Conservation (phyloP, 2,888 invertebrate species). For the Chymomyza fuscimana region DNA sequence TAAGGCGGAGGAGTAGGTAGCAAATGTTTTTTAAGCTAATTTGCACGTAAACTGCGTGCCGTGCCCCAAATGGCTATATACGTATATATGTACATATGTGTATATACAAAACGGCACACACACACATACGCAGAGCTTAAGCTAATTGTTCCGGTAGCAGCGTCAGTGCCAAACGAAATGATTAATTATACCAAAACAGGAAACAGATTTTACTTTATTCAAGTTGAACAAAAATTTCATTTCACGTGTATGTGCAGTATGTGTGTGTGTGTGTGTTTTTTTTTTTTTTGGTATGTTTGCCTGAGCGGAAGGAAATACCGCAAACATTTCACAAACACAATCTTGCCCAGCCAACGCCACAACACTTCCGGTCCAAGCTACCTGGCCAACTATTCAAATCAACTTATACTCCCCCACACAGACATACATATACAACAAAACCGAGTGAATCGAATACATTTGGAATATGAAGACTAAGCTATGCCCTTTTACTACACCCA, state of each 20-base stretch:
- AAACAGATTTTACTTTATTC: constrained; percentile 74
- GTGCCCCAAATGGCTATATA: constrained; percentile 54
- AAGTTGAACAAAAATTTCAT: constrained; percentile 45
- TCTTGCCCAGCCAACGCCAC: constrained; percentile 12
- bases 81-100: not conserved
- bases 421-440: not conserved
- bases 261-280: constrained; percentile 11
- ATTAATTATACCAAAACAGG: constrained; percentile 72
- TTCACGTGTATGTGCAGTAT: not conserved
- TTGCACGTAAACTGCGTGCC: constrained; percentile 63
- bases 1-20: constrained; percentile 2
- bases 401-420: constrained; percentile 16
- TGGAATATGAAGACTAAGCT: too few relatives aligned
- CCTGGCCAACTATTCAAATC: constrained; percentile 65
- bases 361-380: constrained; percentile 36
- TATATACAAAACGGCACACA: not conserved
- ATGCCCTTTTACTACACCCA: too few relatives aligned
- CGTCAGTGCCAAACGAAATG: constrained; percentile 55
- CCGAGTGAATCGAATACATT: too few relatives aligned
- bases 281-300: constrained; percentile 7
- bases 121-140: constrained; percentile 21
- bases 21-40: constrained; percentile 56
- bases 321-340: constrained; percentile 69
- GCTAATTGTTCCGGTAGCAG: constrained; percentile 73
- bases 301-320: constrained; percentile 69